These are phyloP conservation scores for Lochmaea capreae DNA, from an alignment of 2,888 invertebrate species.

Conservation along the genomic window DNA sequence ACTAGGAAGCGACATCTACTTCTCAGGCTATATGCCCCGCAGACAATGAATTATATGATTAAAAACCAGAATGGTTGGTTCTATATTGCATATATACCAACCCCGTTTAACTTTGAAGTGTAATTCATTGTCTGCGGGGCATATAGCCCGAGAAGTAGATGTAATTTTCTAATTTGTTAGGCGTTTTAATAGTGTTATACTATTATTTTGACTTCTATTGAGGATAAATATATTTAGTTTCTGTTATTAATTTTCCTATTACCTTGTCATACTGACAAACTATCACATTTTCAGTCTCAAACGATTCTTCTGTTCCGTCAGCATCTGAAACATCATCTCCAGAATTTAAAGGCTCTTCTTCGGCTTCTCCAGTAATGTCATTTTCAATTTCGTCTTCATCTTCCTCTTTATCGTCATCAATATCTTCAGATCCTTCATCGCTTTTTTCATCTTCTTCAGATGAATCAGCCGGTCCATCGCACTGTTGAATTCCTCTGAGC, in stretches of 20 bases:
- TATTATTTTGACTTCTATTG: too few species aligned
- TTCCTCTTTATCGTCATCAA: constrained; percentile 72
- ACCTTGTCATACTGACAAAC: constrained; percentile 98
- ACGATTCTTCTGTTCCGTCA: constrained; percentile 87
- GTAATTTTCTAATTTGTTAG: too few species aligned
- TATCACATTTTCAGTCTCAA: constrained; percentile 99
- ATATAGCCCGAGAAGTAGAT: too few species aligned
- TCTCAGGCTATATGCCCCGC: too few species aligned
- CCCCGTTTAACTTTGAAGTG: too few species aligned
- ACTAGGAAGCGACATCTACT: too few species aligned
- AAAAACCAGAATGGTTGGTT: too few species aligned
- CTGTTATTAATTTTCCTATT: neutral
- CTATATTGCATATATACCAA: too few species aligned
- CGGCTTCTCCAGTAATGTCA: constrained; percentile 62
- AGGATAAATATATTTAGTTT: neutral
- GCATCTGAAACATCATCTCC: constrained; percentile 98
- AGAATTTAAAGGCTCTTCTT: constrained; percentile 92
- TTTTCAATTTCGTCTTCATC: constrained; percentile 75
- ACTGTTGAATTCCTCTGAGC: constrained; percentile 48
- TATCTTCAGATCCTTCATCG: constrained; percentile 73
- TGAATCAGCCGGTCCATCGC: constrained; percentile 71
- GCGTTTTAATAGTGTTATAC: too few species aligned
- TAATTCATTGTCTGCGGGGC: too few species aligned
- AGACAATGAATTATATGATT: too few species aligned
- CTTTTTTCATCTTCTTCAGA: constrained; percentile 76